Conservation (phyloP, 2,113 vertebrate species). For the Apodemus sylvaticus region DNA sequence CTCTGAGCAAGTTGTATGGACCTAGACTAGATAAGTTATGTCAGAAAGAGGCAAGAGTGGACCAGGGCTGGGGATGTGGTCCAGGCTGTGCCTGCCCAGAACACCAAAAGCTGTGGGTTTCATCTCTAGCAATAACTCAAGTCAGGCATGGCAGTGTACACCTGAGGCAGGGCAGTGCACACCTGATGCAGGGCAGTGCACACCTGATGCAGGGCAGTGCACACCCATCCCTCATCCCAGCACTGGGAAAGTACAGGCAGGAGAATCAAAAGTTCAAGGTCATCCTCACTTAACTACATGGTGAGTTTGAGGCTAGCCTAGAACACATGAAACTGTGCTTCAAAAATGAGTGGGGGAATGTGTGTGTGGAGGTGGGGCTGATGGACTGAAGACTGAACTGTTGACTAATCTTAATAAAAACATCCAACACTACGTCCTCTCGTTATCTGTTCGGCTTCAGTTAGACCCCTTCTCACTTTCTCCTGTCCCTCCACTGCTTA, state of each 20-base stretch:
- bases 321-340: background rate
- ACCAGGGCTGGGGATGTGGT: background rate
- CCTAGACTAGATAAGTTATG: background rate
- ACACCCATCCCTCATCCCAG: background rate
- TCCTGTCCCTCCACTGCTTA: background rate
- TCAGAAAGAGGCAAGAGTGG: background rate
- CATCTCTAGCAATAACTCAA: background rate
- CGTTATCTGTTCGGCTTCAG: background rate
- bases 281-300: background rate
- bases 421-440: background rate
- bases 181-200: no score
- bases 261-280: background rate
- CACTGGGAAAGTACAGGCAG: background rate
- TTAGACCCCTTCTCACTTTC: background rate
- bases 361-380: accelerated
- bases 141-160: no score
- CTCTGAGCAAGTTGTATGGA: background rate
- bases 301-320: background rate
- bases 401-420: background rate
- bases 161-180: no score
- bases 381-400: background rate
- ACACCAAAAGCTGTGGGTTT: background rate
- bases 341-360: background rate
- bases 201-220: no score
- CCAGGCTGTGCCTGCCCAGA: background rate